A percentile compares a stretch with the other conserved stretches of the same genome.
phyloP scores from a whole-genome alignment of 2,888 invertebrate genomes.

The Ptilodon capucinus region DNA sequence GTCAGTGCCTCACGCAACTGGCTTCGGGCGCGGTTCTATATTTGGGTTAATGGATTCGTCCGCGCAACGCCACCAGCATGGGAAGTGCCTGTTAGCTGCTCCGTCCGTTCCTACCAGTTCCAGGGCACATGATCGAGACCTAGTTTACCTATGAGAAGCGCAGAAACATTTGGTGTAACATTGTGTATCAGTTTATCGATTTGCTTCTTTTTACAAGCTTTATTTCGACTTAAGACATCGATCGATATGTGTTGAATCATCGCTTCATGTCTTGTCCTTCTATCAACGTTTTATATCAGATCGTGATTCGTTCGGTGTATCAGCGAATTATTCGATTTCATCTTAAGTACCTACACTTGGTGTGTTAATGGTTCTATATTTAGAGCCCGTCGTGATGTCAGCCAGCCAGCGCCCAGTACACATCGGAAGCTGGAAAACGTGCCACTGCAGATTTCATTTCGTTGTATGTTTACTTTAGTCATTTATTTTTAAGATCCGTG shows the following conservation, averaged over 20 bases:
- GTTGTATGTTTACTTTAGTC: slow-evolving; percentile 21
- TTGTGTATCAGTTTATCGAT: background rate
- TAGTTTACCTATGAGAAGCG: background rate
- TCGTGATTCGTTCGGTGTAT: slow-evolving; percentile 9
- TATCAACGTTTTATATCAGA: background rate
- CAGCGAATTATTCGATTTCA: slow-evolving; percentile 31
- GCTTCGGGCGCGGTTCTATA: slow-evolving; percentile 76
- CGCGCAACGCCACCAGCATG: slow-evolving; percentile 67
- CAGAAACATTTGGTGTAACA: background rate
- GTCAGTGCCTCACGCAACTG: slow-evolving; percentile 55
- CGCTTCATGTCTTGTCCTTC: background rate
- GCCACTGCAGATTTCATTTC: slow-evolving; percentile 44
- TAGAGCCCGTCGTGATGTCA: slow-evolving; percentile 57
- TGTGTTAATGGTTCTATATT: slow-evolving; percentile 62
- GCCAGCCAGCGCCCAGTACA: too few species aligned
- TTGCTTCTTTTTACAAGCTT: too few species aligned
- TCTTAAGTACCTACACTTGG: slow-evolving; percentile 47
- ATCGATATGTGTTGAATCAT: too few species aligned
- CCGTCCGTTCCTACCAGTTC: slow-evolving; percentile 55
- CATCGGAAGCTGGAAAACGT: slow-evolving; percentile 56
- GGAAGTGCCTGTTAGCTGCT: slow-evolving; percentile 77
- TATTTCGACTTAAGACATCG: background rate
- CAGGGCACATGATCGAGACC: slow-evolving; percentile 25
- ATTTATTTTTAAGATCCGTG: slow-evolving; percentile 7
- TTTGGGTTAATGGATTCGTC: slow-evolving; percentile 83